Conservation (phyloP, 2,888 invertebrate species). For the Netelia inedita region DNA sequence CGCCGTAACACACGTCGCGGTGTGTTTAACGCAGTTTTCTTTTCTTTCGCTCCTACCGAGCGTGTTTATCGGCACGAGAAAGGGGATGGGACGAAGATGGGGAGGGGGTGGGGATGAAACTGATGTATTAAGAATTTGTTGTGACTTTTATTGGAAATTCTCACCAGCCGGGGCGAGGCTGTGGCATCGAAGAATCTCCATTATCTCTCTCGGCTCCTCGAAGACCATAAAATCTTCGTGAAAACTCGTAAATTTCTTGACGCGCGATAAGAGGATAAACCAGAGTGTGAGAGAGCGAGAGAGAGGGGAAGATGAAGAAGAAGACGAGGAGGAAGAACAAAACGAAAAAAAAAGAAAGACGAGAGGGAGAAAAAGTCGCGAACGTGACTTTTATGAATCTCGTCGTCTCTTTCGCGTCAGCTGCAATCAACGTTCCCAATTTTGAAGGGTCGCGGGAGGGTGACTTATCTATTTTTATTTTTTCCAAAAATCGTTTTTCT, state of each 20-base stretch:
- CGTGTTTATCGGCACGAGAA: conserved; percentile 34
- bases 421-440: conserved; percentile 35
- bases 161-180: conserved; percentile 41
- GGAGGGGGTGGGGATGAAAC: conserved; percentile 29
- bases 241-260: conserved; percentile 66
- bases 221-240: conserved; percentile 61
- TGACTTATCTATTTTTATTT: too few relatives aligned
- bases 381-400: conserved; percentile 62
- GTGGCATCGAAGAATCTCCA: conserved; percentile 40
- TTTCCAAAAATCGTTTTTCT: too few relatives aligned
- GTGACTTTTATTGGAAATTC: conserved; percentile 67
- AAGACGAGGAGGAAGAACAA: not conserved
- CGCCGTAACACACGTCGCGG: not conserved
- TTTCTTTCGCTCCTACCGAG: conserved; percentile 2
- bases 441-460: too few relatives aligned
- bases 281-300: conserved; percentile 29
- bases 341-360: conserved; percentile 15
- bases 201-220: conserved; percentile 37
- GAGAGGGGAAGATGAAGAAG: conserved; percentile 21
- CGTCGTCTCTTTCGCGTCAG: conserved; percentile 31
- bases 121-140: conserved; percentile 67
- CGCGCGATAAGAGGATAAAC: conserved; percentile 55
- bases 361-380: conserved; percentile 29
- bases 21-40: conserved; percentile 30
- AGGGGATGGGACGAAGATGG: not conserved